A percentile compares a stretch with the other conserved stretches of the same genome.
These are phyloP conservation scores for Nixonia krombeini DNA, from an alignment of 1,140 invertebrate genomes.

Conservation along the genomic window DNA sequence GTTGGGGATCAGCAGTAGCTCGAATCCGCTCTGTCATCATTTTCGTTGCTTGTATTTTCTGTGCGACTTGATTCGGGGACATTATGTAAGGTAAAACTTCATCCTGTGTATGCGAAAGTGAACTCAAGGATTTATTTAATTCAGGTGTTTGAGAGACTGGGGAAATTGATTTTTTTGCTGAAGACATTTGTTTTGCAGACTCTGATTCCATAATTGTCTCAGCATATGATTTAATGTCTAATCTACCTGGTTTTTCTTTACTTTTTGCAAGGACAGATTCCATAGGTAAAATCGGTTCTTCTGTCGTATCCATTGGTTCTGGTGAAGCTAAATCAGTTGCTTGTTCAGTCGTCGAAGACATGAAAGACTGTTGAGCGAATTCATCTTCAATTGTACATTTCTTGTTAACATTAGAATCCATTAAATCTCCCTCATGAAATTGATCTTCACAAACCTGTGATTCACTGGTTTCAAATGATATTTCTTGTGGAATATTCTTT, in stretches of 20 bases:
- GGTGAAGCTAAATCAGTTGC: conserved; percentile 3
- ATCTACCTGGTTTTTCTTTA: conserved; percentile 10
- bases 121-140: conserved; percentile 28
- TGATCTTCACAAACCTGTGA: background rate
- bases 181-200: conserved; percentile 5
- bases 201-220: conserved; percentile 46
- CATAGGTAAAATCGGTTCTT: conserved; percentile 55
- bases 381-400: background rate
- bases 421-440: background rate
- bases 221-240: conserved; percentile 45
- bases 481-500: conserved; percentile 28
- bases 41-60: conserved; percentile 64
- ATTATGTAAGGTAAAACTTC: conserved; percentile 43
- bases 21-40: conserved; percentile 71
- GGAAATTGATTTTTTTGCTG: background rate
- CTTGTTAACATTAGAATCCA: too few species aligned
- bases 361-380: background rate
- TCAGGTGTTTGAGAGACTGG: conserved; percentile 10
- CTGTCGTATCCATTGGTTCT: conserved; percentile 53
- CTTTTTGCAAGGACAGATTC: conserved; percentile 45
- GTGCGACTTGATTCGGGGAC: conserved; percentile 51
- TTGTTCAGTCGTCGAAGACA: background rate
- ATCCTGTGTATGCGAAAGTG: conserved; percentile 37
- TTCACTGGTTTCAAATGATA: conserved; percentile 9
- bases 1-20: conserved; percentile 70